Conservation (phyloP, 2,113 vertebrate genomes). For the Gallinago jamesoni region DNA sequence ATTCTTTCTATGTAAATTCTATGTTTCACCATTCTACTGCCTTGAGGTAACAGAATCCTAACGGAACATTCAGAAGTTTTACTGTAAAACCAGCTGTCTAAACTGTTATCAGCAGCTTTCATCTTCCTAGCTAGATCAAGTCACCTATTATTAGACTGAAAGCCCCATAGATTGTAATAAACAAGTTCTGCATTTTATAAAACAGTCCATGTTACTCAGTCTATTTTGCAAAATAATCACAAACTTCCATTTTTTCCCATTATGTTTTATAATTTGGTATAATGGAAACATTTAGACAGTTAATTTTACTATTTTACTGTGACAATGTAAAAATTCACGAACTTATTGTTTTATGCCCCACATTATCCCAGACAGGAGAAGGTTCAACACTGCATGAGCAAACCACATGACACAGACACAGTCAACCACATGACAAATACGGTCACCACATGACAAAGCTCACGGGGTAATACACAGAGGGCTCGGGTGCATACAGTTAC, state of each 20-base stretch:
- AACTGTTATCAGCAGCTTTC: background rate
- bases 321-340: conserved; percentile 55
- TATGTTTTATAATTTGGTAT: conserved; percentile 28
- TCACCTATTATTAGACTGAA: background rate
- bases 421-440: conserved; percentile 89
- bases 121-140: background rate
- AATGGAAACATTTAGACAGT: conserved; percentile 57
- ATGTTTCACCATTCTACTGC: background rate
- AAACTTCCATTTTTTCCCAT: background rate
- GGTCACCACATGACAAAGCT: conserved; percentile 86
- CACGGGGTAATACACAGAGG: conserved; percentile 84
- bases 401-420: conserved; percentile 90
- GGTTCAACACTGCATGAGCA: conserved; percentile 89
- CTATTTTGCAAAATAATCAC: background rate
- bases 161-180: background rate
- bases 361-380: conserved; percentile 97
- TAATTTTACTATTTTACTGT: conserved; percentile 1
- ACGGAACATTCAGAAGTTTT: background rate
- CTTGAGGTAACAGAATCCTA: background rate
- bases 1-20: background rate
- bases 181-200: background rate
- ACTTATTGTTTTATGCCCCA: conserved; percentile 84
- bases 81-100: background rate
- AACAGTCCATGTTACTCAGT: background rate
- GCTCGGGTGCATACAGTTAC: conserved; percentile 74